Conservation (phyloP, 2,113 vertebrate genomes). For the Notechis scutatus region DNA sequence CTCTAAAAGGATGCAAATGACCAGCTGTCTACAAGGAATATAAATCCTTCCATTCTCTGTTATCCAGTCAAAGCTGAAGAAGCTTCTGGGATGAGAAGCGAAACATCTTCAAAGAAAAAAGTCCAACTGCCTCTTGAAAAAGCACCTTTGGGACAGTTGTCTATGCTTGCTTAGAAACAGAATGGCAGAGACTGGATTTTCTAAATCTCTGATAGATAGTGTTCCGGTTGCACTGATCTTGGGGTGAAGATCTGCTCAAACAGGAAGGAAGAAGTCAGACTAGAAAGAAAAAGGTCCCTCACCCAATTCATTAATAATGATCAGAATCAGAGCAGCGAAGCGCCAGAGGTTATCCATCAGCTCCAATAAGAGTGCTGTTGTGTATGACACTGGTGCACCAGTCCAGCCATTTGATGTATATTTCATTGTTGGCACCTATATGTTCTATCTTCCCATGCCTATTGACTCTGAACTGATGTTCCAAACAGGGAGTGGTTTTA, state of each 20-base stretch:
- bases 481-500: not conserved
- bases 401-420: constrained; percentile 10
- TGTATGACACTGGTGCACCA: not conserved
- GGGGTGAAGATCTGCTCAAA: not conserved
- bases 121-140: too few relatives aligned
- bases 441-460: not conserved
- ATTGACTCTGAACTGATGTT: not conserved
- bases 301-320: constrained; percentile 20
- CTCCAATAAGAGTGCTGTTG: not conserved
- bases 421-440: not conserved
- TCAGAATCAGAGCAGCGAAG: too few relatives aligned
- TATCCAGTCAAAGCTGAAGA: too few relatives aligned
- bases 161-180: not conserved
- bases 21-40: too few relatives aligned
- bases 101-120: too few relatives aligned
- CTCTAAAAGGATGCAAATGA: too few relatives aligned
- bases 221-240: not conserved
- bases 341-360: not conserved
- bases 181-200: not conserved
- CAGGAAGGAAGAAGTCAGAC: not conserved
- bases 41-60: too few relatives aligned
- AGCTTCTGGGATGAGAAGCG: too few relatives aligned
- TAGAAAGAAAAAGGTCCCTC: not conserved
- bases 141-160: too few relatives aligned
- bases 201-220: not conserved